These are phyloP conservation scores for Leucopsar rothschildi DNA, from an alignment of 2,113 vertebrate species.

Conservation along the genomic window DNA sequence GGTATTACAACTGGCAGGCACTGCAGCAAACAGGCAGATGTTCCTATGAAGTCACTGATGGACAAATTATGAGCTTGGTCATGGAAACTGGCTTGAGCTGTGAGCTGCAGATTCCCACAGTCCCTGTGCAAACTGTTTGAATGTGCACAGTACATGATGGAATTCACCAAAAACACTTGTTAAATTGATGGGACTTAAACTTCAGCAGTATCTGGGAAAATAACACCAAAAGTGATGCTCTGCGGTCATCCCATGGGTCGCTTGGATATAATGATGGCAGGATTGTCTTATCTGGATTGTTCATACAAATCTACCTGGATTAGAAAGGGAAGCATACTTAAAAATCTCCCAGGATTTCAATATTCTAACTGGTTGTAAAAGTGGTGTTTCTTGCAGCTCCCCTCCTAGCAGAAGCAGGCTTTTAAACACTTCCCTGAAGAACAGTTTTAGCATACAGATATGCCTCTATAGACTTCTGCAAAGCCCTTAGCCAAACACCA, in stretches of 20 bases:
- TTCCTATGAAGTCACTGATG: neutral
- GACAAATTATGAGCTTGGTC: neutral
- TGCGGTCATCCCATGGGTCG: neutral
- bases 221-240: neutral
- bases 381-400: neutral
- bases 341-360: neutral
- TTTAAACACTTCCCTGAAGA: neutral
- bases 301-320: neutral
- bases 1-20: neutral
- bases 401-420: neutral
- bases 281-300: neutral
- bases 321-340: neutral
- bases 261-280: neutral
- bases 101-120: neutral
- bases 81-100: neutral
- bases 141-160: rapidly evolving
- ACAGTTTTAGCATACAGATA: neutral
- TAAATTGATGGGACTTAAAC: neutral
- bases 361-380: neutral
- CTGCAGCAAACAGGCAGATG: neutral
- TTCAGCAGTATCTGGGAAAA: neutral
- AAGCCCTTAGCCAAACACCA: neutral
- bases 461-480: neutral
- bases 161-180: neutral
- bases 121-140: neutral